Evolutionary conservation across 2,888 invertebrate genomes (phyloP).

Genomic region (Aromia moschata): DNA sequence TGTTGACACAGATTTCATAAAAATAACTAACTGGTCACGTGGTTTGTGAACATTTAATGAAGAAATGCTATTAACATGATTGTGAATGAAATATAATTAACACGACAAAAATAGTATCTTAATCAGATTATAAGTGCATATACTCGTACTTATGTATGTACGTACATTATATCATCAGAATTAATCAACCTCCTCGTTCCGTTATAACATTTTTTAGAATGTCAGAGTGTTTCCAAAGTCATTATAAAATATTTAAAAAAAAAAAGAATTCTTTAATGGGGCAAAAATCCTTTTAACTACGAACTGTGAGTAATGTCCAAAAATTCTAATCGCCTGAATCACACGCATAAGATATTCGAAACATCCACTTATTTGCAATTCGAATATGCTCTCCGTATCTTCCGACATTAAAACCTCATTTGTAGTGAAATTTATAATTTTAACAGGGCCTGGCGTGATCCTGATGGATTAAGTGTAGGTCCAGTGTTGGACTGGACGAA

Average conservation of each 20-base stretch:
- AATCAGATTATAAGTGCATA: too few relatives aligned
- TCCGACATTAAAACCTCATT: slow-evolving; percentile 32
- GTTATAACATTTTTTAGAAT: too few relatives aligned
- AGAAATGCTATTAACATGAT: too few relatives aligned
- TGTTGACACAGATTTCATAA: too few relatives aligned
- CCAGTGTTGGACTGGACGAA: slow-evolving; percentile 4
- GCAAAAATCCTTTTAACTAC: not conserved
- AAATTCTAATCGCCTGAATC: slow-evolving; percentile 17
- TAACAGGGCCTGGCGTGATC: slow-evolving; percentile 4
- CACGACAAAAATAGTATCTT: too few relatives aligned
- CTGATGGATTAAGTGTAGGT: not conserved
- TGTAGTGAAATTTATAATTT: slow-evolving; percentile 22
- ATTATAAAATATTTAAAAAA: not conserved
- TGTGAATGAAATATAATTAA: too few relatives aligned
- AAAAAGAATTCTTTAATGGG: not conserved
- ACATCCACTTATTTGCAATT: slow-evolving; percentile 11
- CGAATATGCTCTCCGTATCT: slow-evolving; percentile 20
- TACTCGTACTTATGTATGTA: too few relatives aligned
- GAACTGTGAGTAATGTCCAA: slow-evolving; percentile 1
- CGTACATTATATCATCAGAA: too few relatives aligned
- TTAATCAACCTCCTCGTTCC: too few relatives aligned
- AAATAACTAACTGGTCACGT: too few relatives aligned
- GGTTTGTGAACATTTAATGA: too few relatives aligned
- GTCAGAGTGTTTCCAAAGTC: not conserved
- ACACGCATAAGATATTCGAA: slow-evolving; percentile 6